These are phyloP conservation scores for Spicauda simplicius DNA, from an alignment of 2,888 invertebrate species.

Conservation along the genomic window DNA sequence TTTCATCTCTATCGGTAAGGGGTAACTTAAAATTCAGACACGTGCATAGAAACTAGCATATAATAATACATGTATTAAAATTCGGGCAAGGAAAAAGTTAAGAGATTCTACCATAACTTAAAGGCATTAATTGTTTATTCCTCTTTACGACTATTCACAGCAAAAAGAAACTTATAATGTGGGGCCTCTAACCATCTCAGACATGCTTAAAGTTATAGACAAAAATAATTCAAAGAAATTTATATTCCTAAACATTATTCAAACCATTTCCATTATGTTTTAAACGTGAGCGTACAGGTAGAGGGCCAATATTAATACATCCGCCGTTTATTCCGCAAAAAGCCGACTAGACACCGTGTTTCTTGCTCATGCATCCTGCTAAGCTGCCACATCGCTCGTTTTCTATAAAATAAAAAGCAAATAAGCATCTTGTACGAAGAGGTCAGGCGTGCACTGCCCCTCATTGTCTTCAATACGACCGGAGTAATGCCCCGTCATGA, in stretches of 20 bases:
- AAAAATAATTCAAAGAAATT: neutral
- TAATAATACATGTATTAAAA: no score
- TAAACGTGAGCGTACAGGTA: constrained; percentile 37
- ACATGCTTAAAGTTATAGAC: no score
- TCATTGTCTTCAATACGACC: constrained; percentile 62
- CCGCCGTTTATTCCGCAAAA: constrained; percentile 64
- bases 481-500: constrained; percentile 45
- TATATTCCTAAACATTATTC: neutral
- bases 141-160: no score
- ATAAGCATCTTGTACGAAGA: constrained; percentile 60
- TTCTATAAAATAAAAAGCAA: constrained; percentile 73
- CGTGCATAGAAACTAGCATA: no score
- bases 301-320: constrained; percentile 63
- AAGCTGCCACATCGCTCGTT: constrained; percentile 53
- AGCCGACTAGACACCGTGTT: constrained; percentile 50
- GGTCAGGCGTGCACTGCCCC: constrained; percentile 71
- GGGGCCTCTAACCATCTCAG: no score
- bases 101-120: no score
- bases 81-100: no score
- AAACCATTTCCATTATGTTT: constrained; percentile 14
- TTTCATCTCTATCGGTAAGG: no score
- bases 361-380: constrained; percentile 60
- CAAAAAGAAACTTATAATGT: no score
- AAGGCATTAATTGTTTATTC: no score
- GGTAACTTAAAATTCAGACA: no score